These are phyloP conservation scores for Didymodactylos carnosus DNA, from an alignment of 2,888 invertebrate species.

Conservation along the genomic window DNA sequence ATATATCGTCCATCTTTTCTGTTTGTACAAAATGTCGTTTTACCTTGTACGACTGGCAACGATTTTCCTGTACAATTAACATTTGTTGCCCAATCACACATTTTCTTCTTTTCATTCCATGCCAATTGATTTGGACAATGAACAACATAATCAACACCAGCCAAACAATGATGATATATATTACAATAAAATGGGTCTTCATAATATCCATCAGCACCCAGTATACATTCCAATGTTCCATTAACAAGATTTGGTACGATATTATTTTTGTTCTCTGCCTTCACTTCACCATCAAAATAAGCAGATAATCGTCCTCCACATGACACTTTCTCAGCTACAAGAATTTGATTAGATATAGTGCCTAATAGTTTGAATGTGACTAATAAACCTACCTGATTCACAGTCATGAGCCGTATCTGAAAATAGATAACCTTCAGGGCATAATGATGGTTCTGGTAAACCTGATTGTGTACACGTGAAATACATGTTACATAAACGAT, in stretches of 20 bases:
- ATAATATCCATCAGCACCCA: conserved; percentile 13
- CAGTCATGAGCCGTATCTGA: not conserved
- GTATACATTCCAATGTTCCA: conserved; percentile 8
- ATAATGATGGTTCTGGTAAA: conserved; percentile 1
- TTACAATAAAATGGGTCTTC: conserved; percentile 14
- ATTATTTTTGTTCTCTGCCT: not conserved
- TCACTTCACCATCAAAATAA: conserved; percentile 1
- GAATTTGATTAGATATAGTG: too few species aligned
- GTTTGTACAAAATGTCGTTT: conserved; percentile 14
- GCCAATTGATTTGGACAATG: conserved; percentile 14
- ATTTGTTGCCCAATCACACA: conserved; percentile 15
- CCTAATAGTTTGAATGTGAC: too few species aligned
- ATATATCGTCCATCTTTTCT: conserved; percentile 9
- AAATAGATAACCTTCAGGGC: conserved; percentile 10
- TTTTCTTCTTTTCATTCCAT: conserved; percentile 12
- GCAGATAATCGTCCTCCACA: conserved; percentile 8
- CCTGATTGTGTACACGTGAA: not conserved
- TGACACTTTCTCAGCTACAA: not conserved
- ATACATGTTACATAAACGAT: conserved; percentile 12
- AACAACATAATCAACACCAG: conserved; percentile 11
- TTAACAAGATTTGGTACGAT: not conserved
- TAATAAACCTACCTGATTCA: too few species aligned
- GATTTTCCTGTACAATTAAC: conserved; percentile 13
- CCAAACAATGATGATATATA: conserved; percentile 12
- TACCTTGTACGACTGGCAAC: conserved; percentile 7